A percentile compares a stretch with the other conserved stretches of the same genome.
phyloP scores from a whole-genome alignment of 2,113 vertebrate genomes.

The Carollia perspicillata region DNA sequence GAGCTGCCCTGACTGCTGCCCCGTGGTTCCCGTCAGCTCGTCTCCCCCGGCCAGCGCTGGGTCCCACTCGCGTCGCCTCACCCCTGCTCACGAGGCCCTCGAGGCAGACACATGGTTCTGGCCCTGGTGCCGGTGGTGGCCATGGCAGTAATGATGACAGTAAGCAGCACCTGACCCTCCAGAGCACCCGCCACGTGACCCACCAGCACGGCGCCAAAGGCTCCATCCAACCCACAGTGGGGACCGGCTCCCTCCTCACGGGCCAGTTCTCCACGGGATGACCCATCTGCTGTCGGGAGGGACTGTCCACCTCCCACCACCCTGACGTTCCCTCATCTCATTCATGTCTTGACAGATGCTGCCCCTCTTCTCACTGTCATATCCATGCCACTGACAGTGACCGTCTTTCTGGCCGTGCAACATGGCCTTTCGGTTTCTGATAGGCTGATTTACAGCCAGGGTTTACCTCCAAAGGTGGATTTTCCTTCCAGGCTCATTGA shows the following conservation, averaged over 20 bases:
- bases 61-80: fast-evolving
- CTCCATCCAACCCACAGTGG: fast-evolving
- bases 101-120: too few species aligned
- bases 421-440: not conserved
- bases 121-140: too few species aligned
- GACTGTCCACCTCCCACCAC: not conserved
- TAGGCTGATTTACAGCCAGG: not conserved
- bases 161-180: too few species aligned
- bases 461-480: not conserved
- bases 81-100: not conserved
- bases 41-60: not conserved
- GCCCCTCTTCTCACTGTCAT: not conserved
- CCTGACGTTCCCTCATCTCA: fast-evolving
- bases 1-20: fast-evolving
- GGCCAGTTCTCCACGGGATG: fast-evolving
- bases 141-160: fast-evolving
- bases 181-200: fast-evolving
- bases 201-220: not conserved
- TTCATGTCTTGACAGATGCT: not conserved
- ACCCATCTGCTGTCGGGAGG: not conserved
- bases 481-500: not conserved
- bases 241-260: fast-evolving
- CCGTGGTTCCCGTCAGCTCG: fast-evolving
- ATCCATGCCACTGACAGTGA: fast-evolving
- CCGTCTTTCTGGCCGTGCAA: not conserved